Evolutionary conservation across 2,888 invertebrate species (phyloP), one percentile per base, ranked within the genome.

Genomic region (Theretra japonica): DNA sequence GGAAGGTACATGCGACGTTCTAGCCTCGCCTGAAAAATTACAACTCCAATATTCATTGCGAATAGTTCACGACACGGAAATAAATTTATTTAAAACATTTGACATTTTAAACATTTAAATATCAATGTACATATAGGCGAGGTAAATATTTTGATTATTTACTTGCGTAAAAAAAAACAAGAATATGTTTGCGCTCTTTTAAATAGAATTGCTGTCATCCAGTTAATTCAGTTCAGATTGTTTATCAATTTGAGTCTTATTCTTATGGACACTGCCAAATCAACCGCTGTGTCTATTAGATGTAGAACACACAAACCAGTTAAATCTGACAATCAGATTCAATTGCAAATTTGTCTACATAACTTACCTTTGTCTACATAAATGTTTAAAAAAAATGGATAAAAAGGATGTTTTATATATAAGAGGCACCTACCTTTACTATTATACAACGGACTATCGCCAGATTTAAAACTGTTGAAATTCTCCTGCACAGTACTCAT

Each of bases 1-100:
- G 83, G 92, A 92, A 78, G 88, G 86, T 74, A 88, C 82, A 83
- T 88, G 85, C 79, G 90, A 81, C 76, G 86, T 80, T 81, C 86
- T 90, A 85, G 81, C 82, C 75, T 92, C 90, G 86, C 92, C 94
- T 94, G 94, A 93, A 93, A 93, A 90, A 86, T 48, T 33, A 53
- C 65, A 71, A 65, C 70, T 65, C 23, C 53, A 50, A 69, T 53
- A 71, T 65, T 57, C 21, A 65, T 23, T 48, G 41, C 41, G 21
- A 33, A 19, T 65, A 53, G 53, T 23, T 71, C 68, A 59, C 56
- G 69, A 53, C 68, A 65, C 19, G 21, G 33, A n/a, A 11, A 60
- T n/a, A 53, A 30, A 19, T 65, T 33, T 60, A 50, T 30, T 50
- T 15, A 33, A 65, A 41, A 41, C 15, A 11, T 41, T 41, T 41